Evolutionary conservation across 2,797 vertebrate genomes (phyloP), one percentile per base, ranked within the genome.

Genomic region (Pangasius djambal): DNA sequence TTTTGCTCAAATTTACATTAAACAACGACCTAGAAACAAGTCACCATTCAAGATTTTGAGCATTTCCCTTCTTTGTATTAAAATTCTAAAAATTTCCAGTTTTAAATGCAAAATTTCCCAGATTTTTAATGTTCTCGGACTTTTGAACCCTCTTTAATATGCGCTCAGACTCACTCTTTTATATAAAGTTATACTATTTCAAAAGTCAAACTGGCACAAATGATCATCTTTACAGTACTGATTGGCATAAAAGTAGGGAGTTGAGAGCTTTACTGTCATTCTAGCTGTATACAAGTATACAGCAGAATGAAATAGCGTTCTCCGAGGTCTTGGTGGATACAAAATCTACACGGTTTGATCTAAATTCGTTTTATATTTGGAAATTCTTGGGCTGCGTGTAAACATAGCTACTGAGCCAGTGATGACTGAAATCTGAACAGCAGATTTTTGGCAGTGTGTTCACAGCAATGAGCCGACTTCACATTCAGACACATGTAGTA

Each of bases 381-480:
- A 67, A 65, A 18, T 69, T 55, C 83, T 70, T 3, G n/a, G n/a
- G 18, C 63, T 70, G 83, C 31, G 44, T 85, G 65, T 85, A 55
- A 85, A 70, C 83, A 5, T 3, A 22, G 65, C 20, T 55, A 8
- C n/a, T 65, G 87, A 69, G 88, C 69, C 50, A 72, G 87, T 31
- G 83, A 87, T 44, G 78, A 90, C 75, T 81, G 72, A 91, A 89
- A 88, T 79, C 79, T 72, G 37, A 93, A 93, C 92, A 81, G 95
- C 90, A 94, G 90, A 87, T 96, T 95, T 95, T 95, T 96, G 95
- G 93, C 86, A 94, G 67, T 93, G 94, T 92, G 88, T 87, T 93
- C 94, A 93, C 92, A 93, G 84, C 94, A 75, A 85, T 52, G 88
- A 83, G 87, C 82, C 55, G 88, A 88, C 77, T 86, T 89, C 69